Percentiles rank a stretch among this genome's conserved stretches.
Evolutionary conservation across 2,888 invertebrate genomes (phyloP).

Genomic region (Exocentrus adspersus): DNA sequence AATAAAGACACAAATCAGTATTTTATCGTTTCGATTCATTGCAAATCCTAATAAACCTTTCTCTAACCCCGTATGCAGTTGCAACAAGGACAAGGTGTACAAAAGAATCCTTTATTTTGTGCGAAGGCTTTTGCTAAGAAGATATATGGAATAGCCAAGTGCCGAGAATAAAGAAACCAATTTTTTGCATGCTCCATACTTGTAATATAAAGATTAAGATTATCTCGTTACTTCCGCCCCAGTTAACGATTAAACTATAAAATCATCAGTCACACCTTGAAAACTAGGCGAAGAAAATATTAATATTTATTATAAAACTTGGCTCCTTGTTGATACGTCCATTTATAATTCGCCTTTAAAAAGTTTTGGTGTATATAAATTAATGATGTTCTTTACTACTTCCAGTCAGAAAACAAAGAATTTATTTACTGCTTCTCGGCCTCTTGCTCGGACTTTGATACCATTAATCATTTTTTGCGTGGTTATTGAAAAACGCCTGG

Average conservation of each 20-base stretch:
- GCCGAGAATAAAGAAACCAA: too few species aligned
- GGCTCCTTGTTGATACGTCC: conserved; percentile 23
- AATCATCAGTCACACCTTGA: conserved; percentile 2
- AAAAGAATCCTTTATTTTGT: too few species aligned
- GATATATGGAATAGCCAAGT: too few species aligned
- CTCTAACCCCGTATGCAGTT: too few species aligned
- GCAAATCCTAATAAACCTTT: too few species aligned
- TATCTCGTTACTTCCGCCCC: background rate
- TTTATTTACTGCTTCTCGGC: conserved; percentile 45
- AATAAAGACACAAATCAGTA: too few species aligned
- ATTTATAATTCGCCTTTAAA: conserved; percentile 38
- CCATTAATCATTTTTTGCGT: conserved; percentile 46
- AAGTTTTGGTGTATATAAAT: conserved; percentile 38
- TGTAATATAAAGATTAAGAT: background rate
- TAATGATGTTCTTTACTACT: conserved; percentile 40
- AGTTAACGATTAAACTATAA: conserved; percentile 4
- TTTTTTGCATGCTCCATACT: too few species aligned
- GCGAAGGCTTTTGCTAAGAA: too few species aligned
- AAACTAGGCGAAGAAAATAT: conserved; percentile 5
- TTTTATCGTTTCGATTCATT: too few species aligned
- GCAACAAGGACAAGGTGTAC: too few species aligned
- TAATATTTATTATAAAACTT: conserved; percentile 33
- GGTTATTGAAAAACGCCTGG: conserved; percentile 40
- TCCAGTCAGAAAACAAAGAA: conserved; percentile 39
- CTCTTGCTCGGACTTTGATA: conserved; percentile 34